Evolutionary conservation across 2,113 vertebrate genomes (phyloP), one percentile per base, ranked within the genome.

Genomic region (Microcebus ravelobensis): DNA sequence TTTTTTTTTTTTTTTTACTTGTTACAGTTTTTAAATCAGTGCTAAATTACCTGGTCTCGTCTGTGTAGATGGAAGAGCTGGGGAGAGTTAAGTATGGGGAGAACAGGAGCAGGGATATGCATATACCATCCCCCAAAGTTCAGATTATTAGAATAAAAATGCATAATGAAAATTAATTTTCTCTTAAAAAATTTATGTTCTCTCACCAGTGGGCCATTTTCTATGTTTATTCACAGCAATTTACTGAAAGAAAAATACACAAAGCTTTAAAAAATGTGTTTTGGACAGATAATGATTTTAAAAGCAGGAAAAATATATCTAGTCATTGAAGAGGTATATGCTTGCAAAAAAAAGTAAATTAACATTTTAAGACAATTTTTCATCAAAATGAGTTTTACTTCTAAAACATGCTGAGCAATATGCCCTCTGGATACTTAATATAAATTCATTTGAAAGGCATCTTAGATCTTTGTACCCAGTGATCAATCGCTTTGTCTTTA

Each of bases 311-410:
- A 91, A 95, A 94, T 85, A 70, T 70, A 96, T 87, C 74, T 86
- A 90, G 59, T 96, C 13, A 93, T 87, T 89, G 74, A 96, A 90
- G 74, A 92, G 83, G 79, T 95, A n/a, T 82, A 34, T 91, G 12
- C 12, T 96, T 93, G 36, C 74, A 74, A 88, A 87, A 89, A 79
- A 17, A 93, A 96, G 77, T 86, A 89, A 95, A 91, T 90, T 93
- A 92, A 88, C 65, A 52, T 92, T 93, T 94, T 86, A 80, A 91
- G 90, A 93, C 20, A 92, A 87, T 91, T 93, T 95, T 95, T 97
- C 87, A 96, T 85, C 45, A 86, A 93, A 94, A 97, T 97, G 79
- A 76, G 55, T 65, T 87, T 90, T 90, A 88, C 73, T 93, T 94
- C 79, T 93, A 93, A 93, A 96, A 96, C 71, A 65, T 65, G 29